Conservation (phyloP, 2,888 invertebrate species). For the Ochropacha duplaris region DNA sequence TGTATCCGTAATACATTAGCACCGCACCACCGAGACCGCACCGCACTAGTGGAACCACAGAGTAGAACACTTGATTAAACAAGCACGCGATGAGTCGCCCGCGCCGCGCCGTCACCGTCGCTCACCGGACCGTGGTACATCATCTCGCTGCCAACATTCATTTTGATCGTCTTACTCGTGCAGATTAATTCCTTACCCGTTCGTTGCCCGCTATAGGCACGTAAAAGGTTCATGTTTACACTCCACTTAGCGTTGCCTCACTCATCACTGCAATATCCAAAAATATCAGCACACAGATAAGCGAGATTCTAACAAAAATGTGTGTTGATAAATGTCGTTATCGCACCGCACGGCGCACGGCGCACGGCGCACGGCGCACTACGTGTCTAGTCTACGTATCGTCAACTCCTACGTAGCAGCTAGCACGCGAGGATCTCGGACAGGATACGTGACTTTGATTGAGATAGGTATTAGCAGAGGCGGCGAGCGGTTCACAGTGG, state of each 20-base stretch:
- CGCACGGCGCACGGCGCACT: too few species aligned
- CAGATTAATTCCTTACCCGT: background rate
- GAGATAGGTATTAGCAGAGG: background rate
- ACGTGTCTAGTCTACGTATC: too few species aligned
- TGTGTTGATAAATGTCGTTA: background rate
- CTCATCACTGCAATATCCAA: background rate
- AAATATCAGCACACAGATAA: background rate
- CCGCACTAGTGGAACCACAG: too few species aligned
- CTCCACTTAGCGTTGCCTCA: background rate
- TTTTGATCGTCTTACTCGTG: background rate
- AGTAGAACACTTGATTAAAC: conserved; percentile 8
- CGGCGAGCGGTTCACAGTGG: background rate
- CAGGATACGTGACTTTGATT: background rate
- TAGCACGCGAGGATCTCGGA: background rate
- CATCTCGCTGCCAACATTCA: background rate
- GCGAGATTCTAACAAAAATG: background rate
- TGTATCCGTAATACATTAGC: background rate
- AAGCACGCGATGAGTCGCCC: background rate
- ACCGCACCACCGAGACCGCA: too few species aligned
- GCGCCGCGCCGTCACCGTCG: background rate
- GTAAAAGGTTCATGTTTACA: background rate
- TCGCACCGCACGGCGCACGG: too few species aligned
- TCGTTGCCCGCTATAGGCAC: background rate
- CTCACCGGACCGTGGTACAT: background rate
- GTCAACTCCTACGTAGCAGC: too few species aligned